phyloP scores from a whole-genome alignment of 2,888 invertebrate species.

The Hypercompe scribonia region DNA sequence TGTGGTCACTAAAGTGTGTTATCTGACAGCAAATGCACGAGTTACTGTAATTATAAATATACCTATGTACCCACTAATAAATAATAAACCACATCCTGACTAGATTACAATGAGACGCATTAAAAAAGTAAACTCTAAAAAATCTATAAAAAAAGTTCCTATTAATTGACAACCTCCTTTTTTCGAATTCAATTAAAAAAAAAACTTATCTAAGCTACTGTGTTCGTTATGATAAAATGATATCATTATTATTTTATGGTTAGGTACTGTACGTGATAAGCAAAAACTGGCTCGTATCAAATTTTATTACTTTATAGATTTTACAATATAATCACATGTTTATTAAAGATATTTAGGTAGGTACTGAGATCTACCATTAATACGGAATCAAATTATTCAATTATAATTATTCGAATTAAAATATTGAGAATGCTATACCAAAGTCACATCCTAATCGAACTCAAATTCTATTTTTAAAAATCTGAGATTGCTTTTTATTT shows the following conservation, averaged over 20 bases:
- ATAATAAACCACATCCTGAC: neutral
- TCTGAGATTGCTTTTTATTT: neutral
- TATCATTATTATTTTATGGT: conserved; percentile 14
- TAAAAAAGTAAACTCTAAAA: neutral
- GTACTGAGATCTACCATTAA: neutral
- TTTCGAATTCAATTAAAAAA: neutral
- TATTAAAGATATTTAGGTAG: neutral
- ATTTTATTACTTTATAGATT: conserved; percentile 8
- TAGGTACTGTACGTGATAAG: conserved; percentile 1
- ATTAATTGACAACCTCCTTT: neutral
- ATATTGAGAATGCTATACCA: no score
- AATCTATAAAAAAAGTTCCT: neutral
- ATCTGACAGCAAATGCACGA: neutral
- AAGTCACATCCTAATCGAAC: neutral
- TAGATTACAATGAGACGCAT: neutral
- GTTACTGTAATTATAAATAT: no score
- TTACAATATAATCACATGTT: neutral
- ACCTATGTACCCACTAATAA: no score
- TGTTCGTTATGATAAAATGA: neutral
- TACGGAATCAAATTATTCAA: no score
- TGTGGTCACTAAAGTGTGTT: neutral
- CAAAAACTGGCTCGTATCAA: neutral
- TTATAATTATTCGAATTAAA: no score
- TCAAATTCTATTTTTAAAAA: neutral
- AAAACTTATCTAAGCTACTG: neutral